A percentile compares a stretch with the other conserved stretches of the same genome.
phyloP scores from a whole-genome alignment of 2,888 invertebrate genomes.

The Nasonovia ribisnigri region DNA sequence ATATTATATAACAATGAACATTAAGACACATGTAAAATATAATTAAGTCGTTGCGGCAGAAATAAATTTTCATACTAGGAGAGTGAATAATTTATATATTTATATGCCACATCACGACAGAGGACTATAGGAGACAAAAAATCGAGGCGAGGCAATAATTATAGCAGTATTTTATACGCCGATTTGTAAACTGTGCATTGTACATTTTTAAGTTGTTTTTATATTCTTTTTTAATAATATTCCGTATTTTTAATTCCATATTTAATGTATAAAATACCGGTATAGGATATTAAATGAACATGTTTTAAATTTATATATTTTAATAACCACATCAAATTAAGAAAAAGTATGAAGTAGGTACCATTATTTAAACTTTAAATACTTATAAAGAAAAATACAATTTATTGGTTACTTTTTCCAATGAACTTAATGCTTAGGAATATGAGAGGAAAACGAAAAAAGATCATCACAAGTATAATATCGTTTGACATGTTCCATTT shows the following conservation, averaged over 20 bases:
- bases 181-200: background rate
- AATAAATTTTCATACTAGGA: background rate
- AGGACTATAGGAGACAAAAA: background rate
- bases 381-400: background rate
- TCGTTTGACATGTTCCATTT: background rate
- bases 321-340: background rate
- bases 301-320: background rate
- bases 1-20: background rate
- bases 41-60: background rate
- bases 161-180: background rate
- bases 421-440: background rate
- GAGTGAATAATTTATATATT: background rate
- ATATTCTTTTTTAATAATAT: background rate
- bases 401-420: background rate
- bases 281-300: too few species aligned
- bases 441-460: too few species aligned
- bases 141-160: background rate
- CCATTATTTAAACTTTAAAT: background rate
- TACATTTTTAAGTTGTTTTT: background rate
- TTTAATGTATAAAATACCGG: background rate
- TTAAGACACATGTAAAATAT: background rate
- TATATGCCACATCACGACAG: background rate
- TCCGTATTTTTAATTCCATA: background rate
- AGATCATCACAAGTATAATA: background rate
- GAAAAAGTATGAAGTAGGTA: background rate